Evolutionary conservation across 1,140 invertebrate species (phyloP).

Genomic region (Drosophila sp.): DNA sequence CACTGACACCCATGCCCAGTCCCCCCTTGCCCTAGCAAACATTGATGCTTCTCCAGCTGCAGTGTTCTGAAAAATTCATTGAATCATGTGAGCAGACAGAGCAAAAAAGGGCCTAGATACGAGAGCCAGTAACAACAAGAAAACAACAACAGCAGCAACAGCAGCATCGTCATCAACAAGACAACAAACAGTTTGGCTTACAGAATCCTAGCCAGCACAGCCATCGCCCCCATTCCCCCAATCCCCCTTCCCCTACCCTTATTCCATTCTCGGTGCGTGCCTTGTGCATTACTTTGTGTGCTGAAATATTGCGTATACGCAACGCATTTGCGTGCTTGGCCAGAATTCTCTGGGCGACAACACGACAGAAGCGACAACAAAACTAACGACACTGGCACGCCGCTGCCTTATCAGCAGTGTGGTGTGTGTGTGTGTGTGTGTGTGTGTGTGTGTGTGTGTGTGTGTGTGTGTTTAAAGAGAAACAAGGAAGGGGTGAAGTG

Average conservation of each 20-base stretch:
- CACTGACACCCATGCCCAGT: too few species aligned
- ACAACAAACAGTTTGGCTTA: constrained; percentile 64
- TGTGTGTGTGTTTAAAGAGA: background rate
- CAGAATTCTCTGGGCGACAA: constrained; percentile 33
- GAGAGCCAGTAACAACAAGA: constrained; percentile 20
- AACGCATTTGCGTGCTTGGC: constrained; percentile 50
- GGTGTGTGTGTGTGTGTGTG: background rate
- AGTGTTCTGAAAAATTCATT: constrained; percentile 77
- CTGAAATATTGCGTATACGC: constrained; percentile 80
- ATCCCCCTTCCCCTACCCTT: background rate
- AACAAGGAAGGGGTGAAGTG: background rate
- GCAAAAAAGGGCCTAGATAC: constrained; percentile 30
- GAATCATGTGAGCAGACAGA: constrained; percentile 71
- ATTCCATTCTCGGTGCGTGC: constrained; percentile 34
- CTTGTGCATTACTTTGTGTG: constrained; percentile 65
- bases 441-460: constrained; percentile 1
- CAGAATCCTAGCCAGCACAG: constrained; percentile 17
- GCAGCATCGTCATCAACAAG: constrained; percentile 39
- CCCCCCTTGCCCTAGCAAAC: background rate
- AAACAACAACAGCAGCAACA: constrained; percentile 34
- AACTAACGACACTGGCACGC: constrained; percentile 73
- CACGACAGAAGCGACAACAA: constrained; percentile 47
- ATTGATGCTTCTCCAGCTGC: constrained; percentile 12
- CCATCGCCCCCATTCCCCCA: background rate
- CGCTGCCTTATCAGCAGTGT: constrained; percentile 61